Evolutionary conservation across 2,113 vertebrate species (phyloP).

Genomic region (Psammodynastes pulverulentus): DNA sequence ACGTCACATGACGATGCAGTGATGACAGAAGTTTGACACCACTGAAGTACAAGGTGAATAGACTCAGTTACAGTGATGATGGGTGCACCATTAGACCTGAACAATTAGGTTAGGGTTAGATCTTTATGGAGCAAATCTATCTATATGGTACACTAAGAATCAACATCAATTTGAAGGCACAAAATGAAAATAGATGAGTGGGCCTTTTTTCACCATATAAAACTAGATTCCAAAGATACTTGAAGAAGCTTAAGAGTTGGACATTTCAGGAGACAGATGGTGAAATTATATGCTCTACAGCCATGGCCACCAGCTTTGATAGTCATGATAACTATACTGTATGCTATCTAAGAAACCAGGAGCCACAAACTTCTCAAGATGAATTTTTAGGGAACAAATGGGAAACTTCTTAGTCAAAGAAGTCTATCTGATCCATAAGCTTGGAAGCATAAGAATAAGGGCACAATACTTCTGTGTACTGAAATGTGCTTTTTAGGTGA

Average conservation of each 20-base stretch:
- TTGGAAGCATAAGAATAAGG: neutral
- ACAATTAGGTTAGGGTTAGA: neutral
- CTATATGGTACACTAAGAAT: neutral
- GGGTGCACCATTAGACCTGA: neutral
- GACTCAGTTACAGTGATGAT: neutral
- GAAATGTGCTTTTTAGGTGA: neutral
- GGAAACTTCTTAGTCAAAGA: neutral
- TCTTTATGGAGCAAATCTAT: neutral
- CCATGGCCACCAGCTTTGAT: neutral
- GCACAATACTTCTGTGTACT: neutral
- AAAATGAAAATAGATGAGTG: neutral
- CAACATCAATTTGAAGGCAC: neutral
- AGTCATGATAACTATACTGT: neutral
- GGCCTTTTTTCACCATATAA: neutral
- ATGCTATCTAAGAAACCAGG: too few species aligned
- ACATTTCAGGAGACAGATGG: neutral
- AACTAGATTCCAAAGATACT: neutral
- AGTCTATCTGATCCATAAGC: neutral
- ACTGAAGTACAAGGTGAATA: neutral
- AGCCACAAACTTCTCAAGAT: neutral
- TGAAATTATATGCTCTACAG: neutral
- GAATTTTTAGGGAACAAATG: neutral
- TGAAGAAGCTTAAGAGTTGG: neutral
- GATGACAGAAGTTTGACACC: too few species aligned
- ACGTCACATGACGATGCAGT: too few species aligned